phyloP scores from a whole-genome alignment of 2,888 invertebrate genomes.

The Dyspetes luteomarginatus region DNA sequence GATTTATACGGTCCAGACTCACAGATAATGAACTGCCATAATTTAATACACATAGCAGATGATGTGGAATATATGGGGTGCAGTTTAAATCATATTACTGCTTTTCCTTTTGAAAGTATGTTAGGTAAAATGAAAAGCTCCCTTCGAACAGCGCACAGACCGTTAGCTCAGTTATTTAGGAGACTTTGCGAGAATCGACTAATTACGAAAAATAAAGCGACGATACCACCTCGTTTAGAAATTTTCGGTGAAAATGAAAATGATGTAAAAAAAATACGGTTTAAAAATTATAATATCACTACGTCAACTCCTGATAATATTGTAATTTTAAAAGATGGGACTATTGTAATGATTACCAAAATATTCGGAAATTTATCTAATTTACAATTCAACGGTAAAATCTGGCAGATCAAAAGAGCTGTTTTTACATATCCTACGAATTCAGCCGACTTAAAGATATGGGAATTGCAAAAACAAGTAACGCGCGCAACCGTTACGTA shows the following conservation, averaged over 20 bases:
- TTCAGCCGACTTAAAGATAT: constrained; percentile 15
- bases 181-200: constrained; percentile 3
- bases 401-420: constrained; percentile 1
- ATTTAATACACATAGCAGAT: constrained; percentile 46
- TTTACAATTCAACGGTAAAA: constrained; percentile 3
- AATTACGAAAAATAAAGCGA: not conserved
- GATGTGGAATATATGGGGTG: constrained; percentile 52
- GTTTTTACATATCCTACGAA: constrained; percentile 16
- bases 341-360: not conserved
- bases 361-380: not conserved
- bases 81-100: constrained; percentile 34
- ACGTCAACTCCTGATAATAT: too few relatives aligned
- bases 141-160: constrained; percentile 30
- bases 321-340: too few relatives aligned
- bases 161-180: constrained; percentile 52
- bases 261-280: too few relatives aligned
- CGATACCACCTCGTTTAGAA: constrained; percentile 6
- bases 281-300: too few relatives aligned
- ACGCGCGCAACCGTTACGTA: too few relatives aligned
- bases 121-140: constrained; percentile 48
- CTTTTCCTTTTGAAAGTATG: constrained; percentile 57
- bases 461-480: not conserved
- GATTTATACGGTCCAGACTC: constrained; percentile 44
- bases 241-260: too few relatives aligned
- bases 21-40: constrained; percentile 55